Percentiles rank a stretch among this genome's conserved stretches.
These are phyloP conservation scores for Zaprionus ornatus DNA, from an alignment of 1,140 invertebrate species.

Conservation along the genomic window DNA sequence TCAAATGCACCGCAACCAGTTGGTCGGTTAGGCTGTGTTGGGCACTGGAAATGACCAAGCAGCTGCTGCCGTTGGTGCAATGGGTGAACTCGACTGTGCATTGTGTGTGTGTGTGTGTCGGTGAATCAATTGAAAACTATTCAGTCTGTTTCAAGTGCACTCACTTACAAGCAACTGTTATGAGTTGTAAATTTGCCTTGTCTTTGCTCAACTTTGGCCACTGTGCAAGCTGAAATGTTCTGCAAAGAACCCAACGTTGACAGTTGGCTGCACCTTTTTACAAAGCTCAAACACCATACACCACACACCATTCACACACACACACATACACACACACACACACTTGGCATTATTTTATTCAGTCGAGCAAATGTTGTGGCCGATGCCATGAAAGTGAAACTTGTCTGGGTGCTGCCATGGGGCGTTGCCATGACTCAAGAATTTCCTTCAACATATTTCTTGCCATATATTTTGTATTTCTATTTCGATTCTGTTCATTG, in stretches of 20 bases:
- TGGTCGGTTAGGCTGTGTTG: slow-evolving; percentile 23
- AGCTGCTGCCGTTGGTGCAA: background rate
- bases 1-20: slow-evolving; percentile 62
- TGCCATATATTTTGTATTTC: slow-evolving; percentile 31
- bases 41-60: slow-evolving; percentile 1
- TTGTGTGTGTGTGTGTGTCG: background rate
- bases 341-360: slow-evolving; percentile 64
- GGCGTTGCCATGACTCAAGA: slow-evolving; percentile 74
- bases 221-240: slow-evolving; percentile 44
- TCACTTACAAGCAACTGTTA: background rate
- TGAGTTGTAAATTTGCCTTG: slow-evolving; percentile 5
- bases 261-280: slow-evolving; percentile 67
- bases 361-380: slow-evolving; percentile 52
- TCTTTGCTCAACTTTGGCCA: slow-evolving; percentile 4
- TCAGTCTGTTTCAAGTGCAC: background rate
- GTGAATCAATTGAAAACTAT: background rate
- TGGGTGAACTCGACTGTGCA: background rate
- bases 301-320: slow-evolving; percentile 41
- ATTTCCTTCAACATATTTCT: slow-evolving; percentile 60
- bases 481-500: slow-evolving; percentile 30
- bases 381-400: slow-evolving; percentile 57
- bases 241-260: slow-evolving; percentile 41
- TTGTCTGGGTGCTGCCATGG: slow-evolving; percentile 56
- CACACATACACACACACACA: slow-evolving; percentile 12
- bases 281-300: slow-evolving; percentile 14